Evolutionary conservation across 2,797 vertebrate species (phyloP), one percentile per base, ranked within the genome.

Genomic region (Mormyrus hasselquistii): DNA sequence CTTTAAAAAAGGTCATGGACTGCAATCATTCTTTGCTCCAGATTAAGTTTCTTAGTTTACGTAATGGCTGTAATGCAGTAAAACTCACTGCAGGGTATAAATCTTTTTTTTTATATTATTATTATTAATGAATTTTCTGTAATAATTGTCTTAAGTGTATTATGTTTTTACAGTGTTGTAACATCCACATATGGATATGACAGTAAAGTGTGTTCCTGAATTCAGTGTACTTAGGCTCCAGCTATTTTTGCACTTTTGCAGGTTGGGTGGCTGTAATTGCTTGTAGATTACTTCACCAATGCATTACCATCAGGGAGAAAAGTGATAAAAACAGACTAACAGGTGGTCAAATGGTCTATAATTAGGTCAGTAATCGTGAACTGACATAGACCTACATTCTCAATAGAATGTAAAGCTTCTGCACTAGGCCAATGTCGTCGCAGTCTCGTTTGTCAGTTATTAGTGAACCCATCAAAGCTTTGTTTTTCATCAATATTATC

Each of bases 341-440:
- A 69, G 73, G 90, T 91, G 92, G 90, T 91, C 89, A 90, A n/a
- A 65, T 88, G 89, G 88, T 82, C 90, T 91, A 79, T 91, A 92
- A 92, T 91, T 91, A 92, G 29, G 82, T 87, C 86, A 55, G 86
- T 90, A 89, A 89, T 90, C 57, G 69, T 88, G 3, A 50, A 41
- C 22, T 55, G 87, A 38, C 52, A 88, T 59, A 89, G 89, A 91
- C 87, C 38, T 88, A 88, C 87, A 53, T 88, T 88, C 76, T 84
- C 55, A 59, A n/a, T 25, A 38, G 59, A 4, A 34, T 53, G 25
- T 79, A 49, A 52, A 76, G 8, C 49, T 88, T 65, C 19, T 87
- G n/a, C 22, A 53, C 47, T 44, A 53, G 10, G 57, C 38, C 57
- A 22, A 16, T 7, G 22, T 25, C 9, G 22, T 65, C 22, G 44